Base-by-base conservation (phyloP, 2,797 vertebrate genomes). In the Carcharodon carcharias region DNA sequence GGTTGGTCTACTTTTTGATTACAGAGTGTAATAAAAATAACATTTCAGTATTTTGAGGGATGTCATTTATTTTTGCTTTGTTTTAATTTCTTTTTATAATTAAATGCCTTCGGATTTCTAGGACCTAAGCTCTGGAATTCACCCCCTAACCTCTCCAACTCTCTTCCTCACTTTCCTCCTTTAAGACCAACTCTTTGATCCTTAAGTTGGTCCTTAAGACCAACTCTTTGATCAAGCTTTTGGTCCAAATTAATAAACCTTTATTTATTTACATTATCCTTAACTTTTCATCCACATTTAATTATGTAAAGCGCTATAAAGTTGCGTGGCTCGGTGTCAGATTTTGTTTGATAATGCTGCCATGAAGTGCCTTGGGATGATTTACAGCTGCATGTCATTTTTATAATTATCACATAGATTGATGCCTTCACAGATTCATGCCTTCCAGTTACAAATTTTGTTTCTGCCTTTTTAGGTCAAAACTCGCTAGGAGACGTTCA, bases 401-500 rank as follows among this genome's bases (percentile, higher is more conserved):
- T 63, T 45, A 28, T 54, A 89, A 65, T 45, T 65, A 4, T 89
- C 23, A 6, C 7, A 63, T 21, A 5, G 31, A 40, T 65, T 40
- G 40, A 8, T 45, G 61, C 6, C 63, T 67, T 65, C 61, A 93
- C 4, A 67, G 3, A 26, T 92, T 63, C 6, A n/a, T 35, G 80
- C 16, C 21, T 7, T 92, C 0, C 35, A 63, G 5, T 35, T 61
- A 18, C 2, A 28, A 45, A 45, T 45, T 96, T 96, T 73, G 12
- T 7, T 97, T 91, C 96, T 63, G 96, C 94, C 45, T 96, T 96
- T 87, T 2, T 96, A 99, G 99, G 98, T 99, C 99, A 2, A 99
- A 99, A 97, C 98, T 99, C 96, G 98, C 99, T 85, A 98, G 99
- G 97, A 98, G 99, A 97, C 98, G 99, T 97, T 98, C 98, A 0